A percentile compares a stretch with the other conserved stretches of the same genome.
Conservation (phyloP, 2,113 vertebrate genomes). For the Acinonyx jubatus region DNA sequence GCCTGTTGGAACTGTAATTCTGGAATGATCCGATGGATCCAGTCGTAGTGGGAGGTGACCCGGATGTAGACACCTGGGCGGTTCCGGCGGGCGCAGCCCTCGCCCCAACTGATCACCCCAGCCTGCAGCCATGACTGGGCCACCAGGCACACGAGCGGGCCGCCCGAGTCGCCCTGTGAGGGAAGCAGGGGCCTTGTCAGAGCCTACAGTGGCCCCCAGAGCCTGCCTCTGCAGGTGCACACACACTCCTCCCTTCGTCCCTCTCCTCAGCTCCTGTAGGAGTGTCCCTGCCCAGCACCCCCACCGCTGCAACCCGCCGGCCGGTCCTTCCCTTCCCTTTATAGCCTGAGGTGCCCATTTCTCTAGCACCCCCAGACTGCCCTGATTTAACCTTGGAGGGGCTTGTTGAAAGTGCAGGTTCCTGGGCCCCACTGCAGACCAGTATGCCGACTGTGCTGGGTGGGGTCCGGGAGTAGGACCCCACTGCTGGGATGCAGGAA, state of each 20-base stretch:
- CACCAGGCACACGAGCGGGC: slow-evolving; percentile 89
- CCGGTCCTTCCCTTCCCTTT: neutral
- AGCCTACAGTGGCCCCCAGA: rapidly evolving
- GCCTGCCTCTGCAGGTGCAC: no score
- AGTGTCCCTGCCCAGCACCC: neutral
- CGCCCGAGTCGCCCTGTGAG: slow-evolving; percentile 91
- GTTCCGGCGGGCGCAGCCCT: slow-evolving; percentile 89
- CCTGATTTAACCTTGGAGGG: neutral
- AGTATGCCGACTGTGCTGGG: neutral
- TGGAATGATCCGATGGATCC: slow-evolving; percentile 83
- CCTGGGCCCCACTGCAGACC: neutral
- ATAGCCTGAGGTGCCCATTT: neutral
- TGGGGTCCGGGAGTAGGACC: neutral
- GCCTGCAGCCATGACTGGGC: slow-evolving; percentile 88
- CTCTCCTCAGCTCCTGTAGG: neutral
- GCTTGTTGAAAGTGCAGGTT: neutral
- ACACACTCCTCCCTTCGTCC: no score
- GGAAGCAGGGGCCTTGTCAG: neutral
- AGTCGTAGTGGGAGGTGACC: slow-evolving; percentile 85
- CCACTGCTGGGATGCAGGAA: neutral
- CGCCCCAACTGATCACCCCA: slow-evolving; percentile 92
- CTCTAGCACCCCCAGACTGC: neutral
- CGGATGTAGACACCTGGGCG: slow-evolving; percentile 92
- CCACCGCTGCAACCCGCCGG: rapidly evolving
- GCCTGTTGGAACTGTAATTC: slow-evolving; percentile 67